phyloP scores from a whole-genome alignment of 2,888 invertebrate genomes.

The Drosophila aldrichi region DNA sequence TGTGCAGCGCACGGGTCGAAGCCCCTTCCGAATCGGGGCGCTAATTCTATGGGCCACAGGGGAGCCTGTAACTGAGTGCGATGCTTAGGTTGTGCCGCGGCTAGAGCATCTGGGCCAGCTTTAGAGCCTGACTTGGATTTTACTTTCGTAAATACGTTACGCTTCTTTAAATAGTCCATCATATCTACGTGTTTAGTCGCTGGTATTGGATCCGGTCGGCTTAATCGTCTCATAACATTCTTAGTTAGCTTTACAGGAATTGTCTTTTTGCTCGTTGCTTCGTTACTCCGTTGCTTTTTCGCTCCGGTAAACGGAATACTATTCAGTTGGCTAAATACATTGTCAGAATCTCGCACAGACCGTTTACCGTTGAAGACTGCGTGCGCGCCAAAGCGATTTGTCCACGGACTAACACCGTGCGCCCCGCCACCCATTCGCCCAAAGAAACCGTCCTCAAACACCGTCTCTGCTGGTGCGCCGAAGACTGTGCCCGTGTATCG shows the following conservation, averaged over 20 bases:
- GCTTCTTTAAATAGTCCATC: neutral
- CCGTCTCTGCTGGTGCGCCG: constrained; percentile 32
- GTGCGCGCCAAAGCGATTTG: neutral
- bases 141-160: neutral
- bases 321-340: neutral
- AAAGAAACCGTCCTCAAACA: constrained; percentile 58
- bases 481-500: constrained; percentile 48
- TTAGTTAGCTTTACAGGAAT: constrained; percentile 11
- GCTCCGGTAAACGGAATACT: neutral
- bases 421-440: constrained; percentile 46
- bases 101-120: constrained; percentile 48
- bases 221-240: neutral
- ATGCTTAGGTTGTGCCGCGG: constrained; percentile 37
- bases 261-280: neutral
- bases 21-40: constrained; percentile 62
- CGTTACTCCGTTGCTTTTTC: neutral
- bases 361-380: neutral
- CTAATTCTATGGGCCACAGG: constrained; percentile 53
- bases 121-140: neutral
- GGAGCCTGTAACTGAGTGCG: constrained; percentile 44
- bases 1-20: constrained; percentile 35
- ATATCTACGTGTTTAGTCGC: neutral
- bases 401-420: constrained; percentile 15
- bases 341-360: neutral
- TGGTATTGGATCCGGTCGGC: neutral